phyloP scores from a whole-genome alignment of 2,113 vertebrate species.

The Pedetes capensis region DNA sequence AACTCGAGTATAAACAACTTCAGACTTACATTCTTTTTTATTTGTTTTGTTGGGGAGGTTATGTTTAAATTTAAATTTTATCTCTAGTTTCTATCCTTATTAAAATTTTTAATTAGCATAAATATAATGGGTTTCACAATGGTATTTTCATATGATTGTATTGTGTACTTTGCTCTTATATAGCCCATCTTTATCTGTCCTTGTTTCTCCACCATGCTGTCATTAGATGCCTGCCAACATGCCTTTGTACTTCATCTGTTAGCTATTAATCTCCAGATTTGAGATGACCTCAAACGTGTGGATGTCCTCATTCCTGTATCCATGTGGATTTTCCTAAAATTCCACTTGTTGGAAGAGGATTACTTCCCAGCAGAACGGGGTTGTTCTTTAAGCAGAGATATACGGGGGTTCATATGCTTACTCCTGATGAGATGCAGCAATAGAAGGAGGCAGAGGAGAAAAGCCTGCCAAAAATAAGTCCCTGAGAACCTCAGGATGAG shows the following conservation, averaged over 20 bases:
- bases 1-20: neutral
- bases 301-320: neutral
- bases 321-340: neutral
- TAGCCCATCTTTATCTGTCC: no score
- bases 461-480: neutral
- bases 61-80: no score
- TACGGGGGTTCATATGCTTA: neutral
- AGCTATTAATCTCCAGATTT: neutral
- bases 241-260: neutral
- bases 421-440: no score
- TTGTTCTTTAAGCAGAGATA: neutral
- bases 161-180: no score
- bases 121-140: no score
- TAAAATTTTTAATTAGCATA: no score
- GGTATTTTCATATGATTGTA: no score
- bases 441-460: neutral
- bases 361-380: neutral
- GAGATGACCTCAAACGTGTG: neutral
- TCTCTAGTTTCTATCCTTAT: no score
- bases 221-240: neutral
- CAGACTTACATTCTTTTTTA: no score
- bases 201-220: neutral
- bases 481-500: neutral
- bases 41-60: no score
- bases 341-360: neutral